Evolutionary conservation across 2,113 vertebrate genomes (phyloP).

Genomic region (Platysternon megacephalum): DNA sequence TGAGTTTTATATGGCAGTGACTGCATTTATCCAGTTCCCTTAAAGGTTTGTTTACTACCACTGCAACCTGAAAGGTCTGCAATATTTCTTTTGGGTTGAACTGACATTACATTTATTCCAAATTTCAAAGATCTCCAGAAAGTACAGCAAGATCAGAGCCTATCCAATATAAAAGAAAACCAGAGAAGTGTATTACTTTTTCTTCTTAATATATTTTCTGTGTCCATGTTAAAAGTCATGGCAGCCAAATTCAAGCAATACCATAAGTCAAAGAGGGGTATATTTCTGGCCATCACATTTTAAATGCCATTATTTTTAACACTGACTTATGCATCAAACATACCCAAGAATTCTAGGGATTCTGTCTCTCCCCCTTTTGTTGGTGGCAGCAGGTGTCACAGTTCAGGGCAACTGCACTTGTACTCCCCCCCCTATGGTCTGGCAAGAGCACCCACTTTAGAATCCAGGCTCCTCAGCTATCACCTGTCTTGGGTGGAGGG

Average conservation of each 20-base stretch:
- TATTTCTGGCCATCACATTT: background rate
- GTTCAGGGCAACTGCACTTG: background rate
- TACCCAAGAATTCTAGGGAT: background rate
- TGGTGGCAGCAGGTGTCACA: background rate
- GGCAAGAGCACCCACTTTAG: background rate
- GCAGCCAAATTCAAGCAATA: background rate
- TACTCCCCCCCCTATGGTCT: background rate
- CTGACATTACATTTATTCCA: background rate
- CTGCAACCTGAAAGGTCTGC: background rate
- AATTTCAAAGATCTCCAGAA: background rate
- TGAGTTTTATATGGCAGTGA: background rate
- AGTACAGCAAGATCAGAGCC: background rate
- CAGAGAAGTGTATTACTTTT: background rate
- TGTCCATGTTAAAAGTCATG: background rate
- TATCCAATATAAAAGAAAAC: background rate
- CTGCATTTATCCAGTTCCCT: background rate
- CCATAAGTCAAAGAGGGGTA: background rate
- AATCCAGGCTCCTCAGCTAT: background rate
- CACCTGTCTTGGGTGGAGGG: background rate
- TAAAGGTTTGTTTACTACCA: background rate
- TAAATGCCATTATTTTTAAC: background rate
- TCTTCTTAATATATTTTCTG: background rate
- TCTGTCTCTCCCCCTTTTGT: background rate
- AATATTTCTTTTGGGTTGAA: background rate
- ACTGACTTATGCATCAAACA: background rate